Percentiles rank a stretch among this genome's conserved stretches.
These are phyloP conservation scores for Lates japonicus DNA, from an alignment of 2,797 vertebrate species.

Conservation along the genomic window DNA sequence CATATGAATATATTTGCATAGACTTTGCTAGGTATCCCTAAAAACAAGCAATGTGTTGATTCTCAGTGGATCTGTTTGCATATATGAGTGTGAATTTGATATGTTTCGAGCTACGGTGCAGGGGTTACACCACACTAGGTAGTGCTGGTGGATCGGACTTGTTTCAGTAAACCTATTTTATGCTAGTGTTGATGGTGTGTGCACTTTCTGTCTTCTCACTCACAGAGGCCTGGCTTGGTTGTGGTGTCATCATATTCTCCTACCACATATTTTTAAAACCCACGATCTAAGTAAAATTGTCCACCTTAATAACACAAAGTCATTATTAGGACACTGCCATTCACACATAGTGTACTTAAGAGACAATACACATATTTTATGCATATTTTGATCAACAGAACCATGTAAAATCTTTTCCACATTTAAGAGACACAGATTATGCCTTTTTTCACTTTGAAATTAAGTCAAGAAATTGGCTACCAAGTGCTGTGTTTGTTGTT, in stretches of 20 bases:
- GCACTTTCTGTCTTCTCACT: constrained; percentile 80
- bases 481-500: constrained; percentile 66
- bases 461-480: constrained; percentile 52
- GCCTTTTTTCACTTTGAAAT: constrained; percentile 62
- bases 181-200: constrained; percentile 83
- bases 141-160: constrained; percentile 71
- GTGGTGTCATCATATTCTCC: constrained; percentile 81
- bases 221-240: constrained; percentile 82
- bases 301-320: constrained; percentile 58
- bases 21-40: constrained; percentile 89
- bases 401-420: constrained; percentile 54
- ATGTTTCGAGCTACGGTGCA: constrained; percentile 78
- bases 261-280: constrained; percentile 63
- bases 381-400: constrained; percentile 45
- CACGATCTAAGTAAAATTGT: constrained; percentile 66
- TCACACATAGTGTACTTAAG: constrained; percentile 67
- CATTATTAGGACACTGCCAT: constrained; percentile 69
- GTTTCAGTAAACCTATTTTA: constrained; percentile 83
- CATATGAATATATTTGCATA: constrained; percentile 89
- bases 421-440: constrained; percentile 53
- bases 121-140: constrained; percentile 62
- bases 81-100: constrained; percentile 86
- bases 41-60: constrained; percentile 88
- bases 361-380: constrained; percentile 35
- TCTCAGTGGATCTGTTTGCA: constrained; percentile 89